Evolutionary conservation across 2,888 invertebrate genomes (phyloP).

Genomic region (Isoperla grammatica): DNA sequence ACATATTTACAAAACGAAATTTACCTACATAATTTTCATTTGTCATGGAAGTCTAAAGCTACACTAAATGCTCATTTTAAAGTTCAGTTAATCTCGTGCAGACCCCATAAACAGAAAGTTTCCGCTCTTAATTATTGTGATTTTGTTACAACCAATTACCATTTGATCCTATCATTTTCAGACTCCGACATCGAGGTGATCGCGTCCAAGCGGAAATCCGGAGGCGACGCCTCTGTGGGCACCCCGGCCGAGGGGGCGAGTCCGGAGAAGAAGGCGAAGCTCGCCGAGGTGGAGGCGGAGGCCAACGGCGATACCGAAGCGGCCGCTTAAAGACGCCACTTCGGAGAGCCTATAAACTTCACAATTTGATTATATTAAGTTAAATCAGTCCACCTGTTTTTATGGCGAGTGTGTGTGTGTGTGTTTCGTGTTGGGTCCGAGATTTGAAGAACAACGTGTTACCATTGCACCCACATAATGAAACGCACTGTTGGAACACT

Average conservation of each 20-base stretch:
- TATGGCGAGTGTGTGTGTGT: slow-evolving; percentile 29
- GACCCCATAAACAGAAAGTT: no score
- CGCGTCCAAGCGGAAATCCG: slow-evolving; percentile 60
- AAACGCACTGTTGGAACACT: slow-evolving; percentile 20
- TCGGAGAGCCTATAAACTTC: slow-evolving; percentile 8
- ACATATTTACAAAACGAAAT: no score
- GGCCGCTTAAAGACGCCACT: slow-evolving; percentile 20
- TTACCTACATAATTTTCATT: no score
- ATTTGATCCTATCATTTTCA: slow-evolving; percentile 2
- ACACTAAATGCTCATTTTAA: no score
- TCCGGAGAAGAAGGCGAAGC: slow-evolving; percentile 68
- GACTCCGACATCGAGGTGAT: slow-evolving; percentile 20
- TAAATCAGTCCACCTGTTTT: slow-evolving; percentile 17
- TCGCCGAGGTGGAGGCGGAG: slow-evolving; percentile 56
- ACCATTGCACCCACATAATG: slow-evolving; percentile 20
- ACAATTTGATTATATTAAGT: slow-evolving; percentile 11
- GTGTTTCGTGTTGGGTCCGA: slow-evolving; percentile 25
- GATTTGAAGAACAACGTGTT: slow-evolving; percentile 2
- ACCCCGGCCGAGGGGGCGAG: slow-evolving; percentile 52
- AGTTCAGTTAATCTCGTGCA: no score
- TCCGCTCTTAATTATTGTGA: no score
- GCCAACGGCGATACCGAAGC: slow-evolving; percentile 50
- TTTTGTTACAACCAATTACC: no score
- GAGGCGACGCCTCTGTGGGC: slow-evolving; percentile 47
- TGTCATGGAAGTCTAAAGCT: no score